These are phyloP conservation scores for Rhamphomyia laevipes DNA, from an alignment of 2,888 invertebrate genomes.

Conservation along the genomic window DNA sequence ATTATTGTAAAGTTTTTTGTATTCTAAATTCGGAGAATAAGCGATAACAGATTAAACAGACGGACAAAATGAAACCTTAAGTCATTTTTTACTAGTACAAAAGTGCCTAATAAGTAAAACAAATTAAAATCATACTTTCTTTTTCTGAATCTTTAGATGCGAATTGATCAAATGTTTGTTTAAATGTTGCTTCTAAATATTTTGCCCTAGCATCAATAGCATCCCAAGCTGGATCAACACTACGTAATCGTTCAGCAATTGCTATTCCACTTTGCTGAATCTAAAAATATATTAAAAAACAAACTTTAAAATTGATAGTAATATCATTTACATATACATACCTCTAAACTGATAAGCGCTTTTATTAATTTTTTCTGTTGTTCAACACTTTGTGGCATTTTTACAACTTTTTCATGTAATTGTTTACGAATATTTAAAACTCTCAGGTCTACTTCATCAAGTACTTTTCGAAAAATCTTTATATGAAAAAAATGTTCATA, in stretches of 20 bases:
- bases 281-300: constrained; percentile 8
- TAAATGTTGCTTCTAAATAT: constrained; percentile 47
- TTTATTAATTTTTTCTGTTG: constrained; percentile 91
- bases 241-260: constrained; percentile 30
- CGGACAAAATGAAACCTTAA: no score
- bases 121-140: constrained; percentile 26
- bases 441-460: constrained; percentile 82
- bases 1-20: no score
- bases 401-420: constrained; percentile 69
- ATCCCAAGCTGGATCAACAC: constrained; percentile 92
- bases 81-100: no score
- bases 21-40: not conserved
- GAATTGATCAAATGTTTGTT: constrained; percentile 33
- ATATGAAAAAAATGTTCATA: constrained; percentile 6
- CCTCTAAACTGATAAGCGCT: constrained; percentile 59
- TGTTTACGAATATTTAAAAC: constrained; percentile 70
- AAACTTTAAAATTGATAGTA: not conserved
- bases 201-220: constrained; percentile 76
- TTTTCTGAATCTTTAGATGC: constrained; percentile 28
- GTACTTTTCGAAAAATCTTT: constrained; percentile 73
- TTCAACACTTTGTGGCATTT: constrained; percentile 84
- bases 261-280: constrained; percentile 30
- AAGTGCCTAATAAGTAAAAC: no score
- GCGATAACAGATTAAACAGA: no score
- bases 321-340: constrained; percentile 18